These are phyloP conservation scores for Hippocampus mohnikei DNA, from an alignment of 2,113 vertebrate species.

Conservation along the genomic window DNA sequence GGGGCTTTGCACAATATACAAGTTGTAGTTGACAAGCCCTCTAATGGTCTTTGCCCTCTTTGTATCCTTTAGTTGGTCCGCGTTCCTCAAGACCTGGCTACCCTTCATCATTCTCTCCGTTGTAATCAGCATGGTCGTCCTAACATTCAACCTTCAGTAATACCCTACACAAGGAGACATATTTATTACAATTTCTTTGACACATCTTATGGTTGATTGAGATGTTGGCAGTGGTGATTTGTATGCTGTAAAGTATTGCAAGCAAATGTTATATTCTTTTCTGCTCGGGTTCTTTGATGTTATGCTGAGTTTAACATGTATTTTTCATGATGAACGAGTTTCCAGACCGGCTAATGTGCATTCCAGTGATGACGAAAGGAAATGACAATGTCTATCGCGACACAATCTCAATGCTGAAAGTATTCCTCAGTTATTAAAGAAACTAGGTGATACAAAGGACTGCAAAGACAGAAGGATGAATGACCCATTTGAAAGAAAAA, in stretches of 20 bases:
- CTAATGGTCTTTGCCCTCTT: conserved; percentile 18
- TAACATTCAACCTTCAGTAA: conserved; percentile 85
- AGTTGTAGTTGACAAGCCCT: conserved; percentile 16
- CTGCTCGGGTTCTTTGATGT: not conserved
- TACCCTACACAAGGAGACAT: not conserved
- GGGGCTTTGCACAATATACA: conserved; percentile 1
- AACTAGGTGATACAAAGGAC: conserved; percentile 22
- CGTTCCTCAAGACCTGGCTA: conserved; percentile 95
- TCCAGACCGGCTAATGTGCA: conserved; percentile 23
- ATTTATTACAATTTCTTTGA: not conserved
- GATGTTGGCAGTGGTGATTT: conserved; percentile 9
- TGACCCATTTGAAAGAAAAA: conserved; percentile 19
- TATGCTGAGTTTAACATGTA: conserved; percentile 2
- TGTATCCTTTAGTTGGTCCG: conserved; percentile 75
- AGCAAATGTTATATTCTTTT: not conserved
- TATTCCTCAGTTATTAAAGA: conserved; percentile 44
- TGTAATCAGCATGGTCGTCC: conserved; percentile 77
- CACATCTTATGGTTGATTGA: conserved; percentile 2
- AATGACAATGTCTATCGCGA: conserved; percentile 3
- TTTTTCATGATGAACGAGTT: conserved; percentile 44
- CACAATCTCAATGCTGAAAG: conserved; percentile 29
- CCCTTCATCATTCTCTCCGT: conserved; percentile 88
- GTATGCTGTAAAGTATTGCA: not conserved
- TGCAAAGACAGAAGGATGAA: conserved; percentile 44
- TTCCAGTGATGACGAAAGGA: conserved; percentile 27